A percentile compares a stretch with the other conserved stretches of the same genome.
phyloP scores from a whole-genome alignment of 64 coral and sea anemone species.

The Montipora cactus region DNA sequence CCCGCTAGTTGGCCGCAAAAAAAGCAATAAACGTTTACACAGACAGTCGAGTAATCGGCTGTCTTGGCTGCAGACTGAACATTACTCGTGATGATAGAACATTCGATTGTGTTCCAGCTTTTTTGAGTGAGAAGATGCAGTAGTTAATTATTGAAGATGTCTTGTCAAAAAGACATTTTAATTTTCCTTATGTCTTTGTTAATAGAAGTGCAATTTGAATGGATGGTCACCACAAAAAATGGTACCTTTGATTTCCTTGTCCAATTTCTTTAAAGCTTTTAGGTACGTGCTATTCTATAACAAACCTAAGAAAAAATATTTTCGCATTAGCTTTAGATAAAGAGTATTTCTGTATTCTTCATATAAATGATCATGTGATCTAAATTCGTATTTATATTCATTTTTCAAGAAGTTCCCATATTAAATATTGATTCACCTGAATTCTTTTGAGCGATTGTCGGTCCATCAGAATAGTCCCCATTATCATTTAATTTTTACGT shows the following conservation, averaged over 20 bases:
- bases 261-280: background rate
- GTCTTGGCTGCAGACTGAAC: background rate
- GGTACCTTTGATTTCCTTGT: background rate
- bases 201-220: constrained; percentile 31
- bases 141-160: background rate
- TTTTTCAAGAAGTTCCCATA: constrained; percentile 15
- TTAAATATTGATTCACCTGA: constrained; percentile 41
- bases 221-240: background rate
- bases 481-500: constrained; percentile 6
- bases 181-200: constrained; percentile 18
- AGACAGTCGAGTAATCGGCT: too few relatives aligned
- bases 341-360: too few relatives aligned
- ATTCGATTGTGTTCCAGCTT: background rate
- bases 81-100: background rate
- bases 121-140: background rate
- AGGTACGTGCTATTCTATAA: too few relatives aligned
- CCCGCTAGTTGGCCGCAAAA: too few relatives aligned
- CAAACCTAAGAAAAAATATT: background rate
- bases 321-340: too few relatives aligned
- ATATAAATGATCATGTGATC: background rate
- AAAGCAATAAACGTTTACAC: too few relatives aligned
- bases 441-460: constrained; percentile 14
- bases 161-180: background rate
- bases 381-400: background rate
- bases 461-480: constrained; percentile 4